Evolutionary conservation across 2,113 vertebrate species (phyloP), one percentile per base, ranked within the genome.

Genomic region (Xiphophorus hellerii): DNA sequence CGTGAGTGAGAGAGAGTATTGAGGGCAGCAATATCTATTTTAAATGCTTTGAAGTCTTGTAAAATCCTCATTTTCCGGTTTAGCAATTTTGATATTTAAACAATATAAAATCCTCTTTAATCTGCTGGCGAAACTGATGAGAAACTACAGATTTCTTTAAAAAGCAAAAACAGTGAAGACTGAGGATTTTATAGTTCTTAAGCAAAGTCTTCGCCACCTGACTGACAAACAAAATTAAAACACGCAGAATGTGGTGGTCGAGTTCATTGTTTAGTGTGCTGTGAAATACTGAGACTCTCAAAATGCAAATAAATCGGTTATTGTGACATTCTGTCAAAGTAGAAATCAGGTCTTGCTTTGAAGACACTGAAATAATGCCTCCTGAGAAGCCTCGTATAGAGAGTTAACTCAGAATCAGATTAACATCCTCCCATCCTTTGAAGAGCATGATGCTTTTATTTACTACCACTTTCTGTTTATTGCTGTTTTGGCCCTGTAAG

Each of bases 41-140:
- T 44, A 12, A 54, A 2, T 68, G n/a, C 20, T 67, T 37, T 54
- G 5, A 63, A 65, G n/a, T 62, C 66, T 6, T 1, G 33, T 7
- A 11, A 35, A 29, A 64, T 62, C 67, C 17, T 44, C 15, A 25
- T 73, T 65, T 61, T 54, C 20, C 37, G 29, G 25, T 9, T 71
- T 42, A 5, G 31, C 11, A 27, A 51, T 27, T 69, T 69, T 69
- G 37, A 15, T 61, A 44, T 61, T 62, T 62, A 35, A 35, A 48
- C 69, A 74, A 54, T 51, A 7, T 63, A 9, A 77, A 68, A 31
- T 74, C 69, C n/a, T 29, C 67, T 85, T 77, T 61, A 76, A 85
- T 87, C 66, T 71, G 62, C 71, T 69, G 70, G 72, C 63, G 69
- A 60, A 44, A 30, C 54, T 51, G 62, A 71, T 44, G 31, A 66